These are phyloP conservation scores for Dynastes hyllus DNA, from an alignment of 2,888 invertebrate genomes.

Conservation along the genomic window DNA sequence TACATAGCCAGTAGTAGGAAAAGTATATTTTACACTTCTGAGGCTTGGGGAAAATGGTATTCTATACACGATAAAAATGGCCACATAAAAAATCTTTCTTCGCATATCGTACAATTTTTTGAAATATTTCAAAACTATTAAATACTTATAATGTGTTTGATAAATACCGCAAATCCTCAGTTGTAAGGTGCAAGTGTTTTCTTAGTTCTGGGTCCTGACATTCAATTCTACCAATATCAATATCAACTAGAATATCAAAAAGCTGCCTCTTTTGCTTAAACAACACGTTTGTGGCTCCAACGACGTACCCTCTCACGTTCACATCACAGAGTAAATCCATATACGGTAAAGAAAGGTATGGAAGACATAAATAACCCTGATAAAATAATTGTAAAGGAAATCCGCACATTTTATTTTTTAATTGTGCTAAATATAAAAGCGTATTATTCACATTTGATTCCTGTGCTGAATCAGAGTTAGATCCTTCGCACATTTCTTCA, in stretches of 20 bases:
- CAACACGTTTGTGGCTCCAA: conserved; percentile 98
- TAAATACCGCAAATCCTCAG: conserved; percentile 87
- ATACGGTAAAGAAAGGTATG: conserved; percentile 95
- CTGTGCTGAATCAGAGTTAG: conserved; percentile 79
- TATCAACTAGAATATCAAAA: conserved; percentile 93
- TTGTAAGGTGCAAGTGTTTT: conserved; percentile 89
- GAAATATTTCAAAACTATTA: too few relatives aligned
- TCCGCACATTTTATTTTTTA: conserved; percentile 85
- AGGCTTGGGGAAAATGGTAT: too few relatives aligned
- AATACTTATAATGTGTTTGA: background rate
- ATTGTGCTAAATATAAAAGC: conserved; percentile 77
- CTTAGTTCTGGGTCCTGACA: conserved; percentile 84
- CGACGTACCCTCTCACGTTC: conserved; percentile 89
- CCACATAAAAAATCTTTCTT: too few relatives aligned
- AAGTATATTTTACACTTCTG: too few relatives aligned
- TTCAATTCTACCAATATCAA: conserved; percentile 90
- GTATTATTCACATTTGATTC: conserved; percentile 75
- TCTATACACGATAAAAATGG: too few relatives aligned
- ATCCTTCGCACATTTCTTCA: conserved; percentile 78
- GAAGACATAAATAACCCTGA: conserved; percentile 94
- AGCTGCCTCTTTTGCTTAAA: conserved; percentile 96
- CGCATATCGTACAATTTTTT: too few relatives aligned
- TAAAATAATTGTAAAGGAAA: conserved; percentile 91
- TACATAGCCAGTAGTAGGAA: too few relatives aligned
- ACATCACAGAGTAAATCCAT: conserved; percentile 92